A percentile compares a stretch with the other conserved stretches of the same genome.
phyloP scores from a whole-genome alignment of 1,140 invertebrate genomes.

The Scaptomyza graminum region DNA sequence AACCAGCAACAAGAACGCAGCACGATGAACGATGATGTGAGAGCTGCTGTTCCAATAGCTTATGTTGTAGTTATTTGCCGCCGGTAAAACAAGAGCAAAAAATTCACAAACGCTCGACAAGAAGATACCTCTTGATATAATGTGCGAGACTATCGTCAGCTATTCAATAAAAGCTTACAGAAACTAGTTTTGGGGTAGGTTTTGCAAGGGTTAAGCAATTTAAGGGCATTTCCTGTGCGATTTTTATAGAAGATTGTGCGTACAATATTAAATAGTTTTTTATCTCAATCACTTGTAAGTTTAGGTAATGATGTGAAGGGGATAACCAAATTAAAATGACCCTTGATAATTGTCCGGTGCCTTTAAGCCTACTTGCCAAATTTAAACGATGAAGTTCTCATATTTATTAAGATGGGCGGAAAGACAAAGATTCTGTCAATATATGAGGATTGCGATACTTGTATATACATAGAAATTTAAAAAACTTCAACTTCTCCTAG shows the following conservation, averaged over 20 bases:
- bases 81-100: slow-evolving; percentile 42
- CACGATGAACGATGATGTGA: slow-evolving; percentile 47
- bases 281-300: background rate
- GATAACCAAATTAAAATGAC: background rate
- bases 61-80: slow-evolving; percentile 74
- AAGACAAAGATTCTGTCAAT: no score
- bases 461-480: no score
- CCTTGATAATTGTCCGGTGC: no score
- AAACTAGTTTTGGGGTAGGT: background rate
- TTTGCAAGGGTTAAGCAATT: background rate
- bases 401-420: no score
- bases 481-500: no score
- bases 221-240: background rate
- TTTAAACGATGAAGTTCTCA: no score
- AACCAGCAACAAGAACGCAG: slow-evolving; percentile 53
- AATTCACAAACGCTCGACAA: background rate
- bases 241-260: no score
- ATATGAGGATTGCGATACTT: no score
- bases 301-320: background rate
- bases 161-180: no score
- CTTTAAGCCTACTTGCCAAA: no score
- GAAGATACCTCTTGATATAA: background rate
- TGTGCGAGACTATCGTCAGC: no score
- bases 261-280: background rate
- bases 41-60: slow-evolving; percentile 64